phyloP scores from a whole-genome alignment of 2,113 vertebrate species.

The Anolis carolinensis region DNA sequence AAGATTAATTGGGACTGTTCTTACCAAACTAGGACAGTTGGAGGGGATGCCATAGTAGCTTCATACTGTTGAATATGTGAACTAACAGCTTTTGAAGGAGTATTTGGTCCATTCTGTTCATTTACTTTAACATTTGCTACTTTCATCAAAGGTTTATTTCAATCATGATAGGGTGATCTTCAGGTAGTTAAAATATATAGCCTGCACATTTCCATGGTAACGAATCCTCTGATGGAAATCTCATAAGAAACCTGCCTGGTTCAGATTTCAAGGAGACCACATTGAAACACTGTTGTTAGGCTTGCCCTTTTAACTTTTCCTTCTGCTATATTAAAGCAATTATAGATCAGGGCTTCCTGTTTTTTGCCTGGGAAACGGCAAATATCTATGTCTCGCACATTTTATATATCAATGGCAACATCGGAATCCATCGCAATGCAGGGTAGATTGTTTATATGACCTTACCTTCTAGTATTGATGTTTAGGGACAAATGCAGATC shows the following conservation, averaged over 20 bases:
- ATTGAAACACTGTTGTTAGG: conserved; percentile 11
- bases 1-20: background rate
- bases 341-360: background rate
- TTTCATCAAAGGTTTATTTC: background rate
- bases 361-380: background rate
- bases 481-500: background rate
- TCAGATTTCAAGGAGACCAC: conserved; percentile 25
- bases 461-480: background rate
- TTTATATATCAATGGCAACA: background rate
- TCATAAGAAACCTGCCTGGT: conserved; percentile 1
- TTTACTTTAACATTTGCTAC: conserved; percentile 2
- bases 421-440: background rate
- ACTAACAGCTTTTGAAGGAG: background rate
- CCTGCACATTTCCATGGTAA: conserved; percentile 14
- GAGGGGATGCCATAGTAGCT: background rate
- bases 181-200: background rate
- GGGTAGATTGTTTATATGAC: background rate
- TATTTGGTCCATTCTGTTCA: background rate
- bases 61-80: background rate
- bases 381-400: background rate
- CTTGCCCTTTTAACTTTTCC: conserved; percentile 1
- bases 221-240: conserved; percentile 2
- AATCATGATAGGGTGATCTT: conserved; percentile 7
- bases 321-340: background rate
- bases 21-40: background rate